These are phyloP conservation scores for Zootoca vivipara DNA, from an alignment of 2,113 vertebrate species.

Conservation along the genomic window DNA sequence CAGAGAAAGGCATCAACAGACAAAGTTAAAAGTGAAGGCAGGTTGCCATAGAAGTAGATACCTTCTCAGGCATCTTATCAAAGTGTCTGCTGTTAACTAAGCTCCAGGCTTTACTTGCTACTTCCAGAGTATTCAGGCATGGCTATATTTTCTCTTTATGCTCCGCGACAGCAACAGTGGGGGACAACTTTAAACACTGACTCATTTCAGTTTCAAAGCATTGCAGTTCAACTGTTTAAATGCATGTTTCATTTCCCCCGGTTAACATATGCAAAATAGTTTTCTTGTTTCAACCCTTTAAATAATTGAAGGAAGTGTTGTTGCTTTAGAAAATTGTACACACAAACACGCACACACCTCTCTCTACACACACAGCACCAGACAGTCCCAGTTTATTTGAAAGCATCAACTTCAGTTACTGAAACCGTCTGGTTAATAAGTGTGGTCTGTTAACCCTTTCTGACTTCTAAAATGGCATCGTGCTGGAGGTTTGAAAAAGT, in stretches of 20 bases:
- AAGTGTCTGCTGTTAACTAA: neutral
- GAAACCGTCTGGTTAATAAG: neutral
- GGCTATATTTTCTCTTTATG: neutral
- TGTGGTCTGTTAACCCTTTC: neutral
- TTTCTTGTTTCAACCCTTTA: conserved; percentile 10
- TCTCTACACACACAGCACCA: no score
- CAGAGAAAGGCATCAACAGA: neutral
- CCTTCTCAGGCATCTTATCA: neutral
- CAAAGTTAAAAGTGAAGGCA: neutral
- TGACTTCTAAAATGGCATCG: conserved; percentile 3
- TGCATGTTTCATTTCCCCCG: neutral
- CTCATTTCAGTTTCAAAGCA: neutral
- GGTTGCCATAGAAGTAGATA: neutral
- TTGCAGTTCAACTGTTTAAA: conserved; percentile 8
- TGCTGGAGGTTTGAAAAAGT: conserved; percentile 17
- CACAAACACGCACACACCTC: neutral
- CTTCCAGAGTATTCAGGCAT: neutral
- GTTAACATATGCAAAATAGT: neutral
- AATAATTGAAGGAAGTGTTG: neutral
- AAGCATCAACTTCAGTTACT: conserved; percentile 9
- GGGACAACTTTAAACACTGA: neutral
- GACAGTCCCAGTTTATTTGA: conserved; percentile 6
- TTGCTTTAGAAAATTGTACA: neutral
- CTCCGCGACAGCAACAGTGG: neutral
- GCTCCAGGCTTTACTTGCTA: neutral